Percentiles rank a stretch among this genome's conserved stretches.
phyloP scores from a whole-genome alignment of 2,113 vertebrate genomes.

The Haemorhous mexicanus region DNA sequence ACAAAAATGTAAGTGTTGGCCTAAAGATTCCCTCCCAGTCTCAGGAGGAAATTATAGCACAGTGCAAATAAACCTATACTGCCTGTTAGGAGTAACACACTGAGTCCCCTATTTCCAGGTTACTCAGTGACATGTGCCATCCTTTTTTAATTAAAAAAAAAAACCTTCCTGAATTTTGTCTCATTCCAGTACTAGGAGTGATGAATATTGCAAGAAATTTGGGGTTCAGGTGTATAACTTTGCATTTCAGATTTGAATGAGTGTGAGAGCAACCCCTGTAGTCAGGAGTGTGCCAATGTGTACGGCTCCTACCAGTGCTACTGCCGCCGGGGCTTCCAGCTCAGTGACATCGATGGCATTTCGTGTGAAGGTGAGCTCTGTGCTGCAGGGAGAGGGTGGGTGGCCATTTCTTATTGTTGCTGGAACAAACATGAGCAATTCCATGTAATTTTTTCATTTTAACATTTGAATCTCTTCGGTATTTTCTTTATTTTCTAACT shows the following conservation, averaged over 20 bases:
- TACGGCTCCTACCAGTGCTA: slow-evolving; percentile 98
- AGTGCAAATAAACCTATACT: not conserved
- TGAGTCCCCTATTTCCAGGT: not conserved
- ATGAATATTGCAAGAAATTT: not conserved
- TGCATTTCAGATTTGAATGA: slow-evolving; percentile 85
- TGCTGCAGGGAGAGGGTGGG: not conserved
- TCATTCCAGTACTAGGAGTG: not conserved
- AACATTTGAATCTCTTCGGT: not conserved
- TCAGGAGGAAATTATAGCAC: not conserved
- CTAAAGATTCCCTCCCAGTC: not conserved
- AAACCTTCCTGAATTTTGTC: not conserved
- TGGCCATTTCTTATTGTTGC: not conserved
- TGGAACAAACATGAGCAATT: rapidly evolving
- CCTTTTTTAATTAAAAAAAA: not conserved
- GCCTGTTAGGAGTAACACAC: not conserved
- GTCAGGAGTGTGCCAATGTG: slow-evolving; percentile 95
- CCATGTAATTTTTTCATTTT: not conserved
- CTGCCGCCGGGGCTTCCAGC: slow-evolving; percentile 94
- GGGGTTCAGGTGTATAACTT: not conserved
- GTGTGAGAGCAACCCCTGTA: slow-evolving; percentile 88
- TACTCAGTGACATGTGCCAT: not conserved
- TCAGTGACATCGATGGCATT: slow-evolving; percentile 91
- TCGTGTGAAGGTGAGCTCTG: slow-evolving; percentile 87
- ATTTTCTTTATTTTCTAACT: not conserved
- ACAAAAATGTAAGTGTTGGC: not conserved